Evolutionary conservation across 2,113 vertebrate genomes (phyloP).

Genomic region (Chlamydotis undulata): DNA sequence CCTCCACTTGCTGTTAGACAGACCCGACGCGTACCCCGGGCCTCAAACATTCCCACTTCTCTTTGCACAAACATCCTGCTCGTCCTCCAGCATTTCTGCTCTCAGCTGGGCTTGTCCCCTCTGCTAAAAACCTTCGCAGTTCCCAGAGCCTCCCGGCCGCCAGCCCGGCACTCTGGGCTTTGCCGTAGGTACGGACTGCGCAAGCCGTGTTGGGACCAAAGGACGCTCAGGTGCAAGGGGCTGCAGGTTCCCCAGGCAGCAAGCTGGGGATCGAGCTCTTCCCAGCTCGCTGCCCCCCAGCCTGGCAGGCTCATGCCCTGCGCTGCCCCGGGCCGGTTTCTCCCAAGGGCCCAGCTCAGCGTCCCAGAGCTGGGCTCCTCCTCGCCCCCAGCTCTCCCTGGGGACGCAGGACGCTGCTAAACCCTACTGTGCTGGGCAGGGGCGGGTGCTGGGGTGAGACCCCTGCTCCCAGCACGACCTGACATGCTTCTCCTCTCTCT

Average conservation of each 20-base stretch:
- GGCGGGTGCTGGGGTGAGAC: neutral
- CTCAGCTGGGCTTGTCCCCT: neutral
- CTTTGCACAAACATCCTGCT: neutral
- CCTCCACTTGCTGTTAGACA: neutral
- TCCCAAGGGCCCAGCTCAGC: neutral
- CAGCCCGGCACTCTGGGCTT: neutral
- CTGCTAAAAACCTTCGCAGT: neutral
- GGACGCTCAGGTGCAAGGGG: neutral
- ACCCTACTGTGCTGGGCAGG: neutral
- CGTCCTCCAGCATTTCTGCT: neutral
- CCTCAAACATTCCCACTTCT: neutral
- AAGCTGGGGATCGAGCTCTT: neutral
- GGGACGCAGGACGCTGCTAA: neutral
- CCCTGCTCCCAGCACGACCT: neutral
- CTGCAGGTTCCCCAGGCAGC: neutral
- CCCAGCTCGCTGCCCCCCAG: neutral
- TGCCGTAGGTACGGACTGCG: accelerated
- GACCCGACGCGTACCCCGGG: neutral
- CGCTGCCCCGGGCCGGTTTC: neutral
- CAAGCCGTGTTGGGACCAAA: neutral
- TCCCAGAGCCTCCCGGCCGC: accelerated
- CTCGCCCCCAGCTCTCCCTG: neutral
- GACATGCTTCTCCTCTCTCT: neutral
- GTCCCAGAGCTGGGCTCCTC: neutral
- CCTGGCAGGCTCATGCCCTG: neutral